Evolutionary conservation across 2,113 vertebrate genomes (phyloP).

Genomic region (Nothoprocta pentlandii): DNA sequence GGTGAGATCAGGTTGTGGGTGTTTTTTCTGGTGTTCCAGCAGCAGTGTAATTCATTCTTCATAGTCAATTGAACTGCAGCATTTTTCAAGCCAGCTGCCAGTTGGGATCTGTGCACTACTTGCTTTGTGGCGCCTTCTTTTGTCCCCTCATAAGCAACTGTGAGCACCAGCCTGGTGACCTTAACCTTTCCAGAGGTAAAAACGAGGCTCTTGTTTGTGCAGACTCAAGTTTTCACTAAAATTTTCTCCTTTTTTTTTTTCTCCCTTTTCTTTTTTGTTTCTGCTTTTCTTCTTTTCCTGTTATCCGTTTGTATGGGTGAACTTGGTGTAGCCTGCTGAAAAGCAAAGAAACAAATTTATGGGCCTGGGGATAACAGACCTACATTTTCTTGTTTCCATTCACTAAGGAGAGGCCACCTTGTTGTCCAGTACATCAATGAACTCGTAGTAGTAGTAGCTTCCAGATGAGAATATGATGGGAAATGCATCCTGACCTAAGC

Average conservation of each 20-base stretch:
- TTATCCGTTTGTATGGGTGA: not conserved
- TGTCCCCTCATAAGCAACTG: constrained; percentile 35
- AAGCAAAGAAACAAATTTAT: not conserved
- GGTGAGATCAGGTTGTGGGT: constrained; percentile 51
- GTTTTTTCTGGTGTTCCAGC: constrained; percentile 42
- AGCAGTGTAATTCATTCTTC: constrained; percentile 69
- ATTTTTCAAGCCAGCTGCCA: constrained; percentile 64
- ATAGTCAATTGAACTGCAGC: constrained; percentile 49
- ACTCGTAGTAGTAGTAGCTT: not conserved
- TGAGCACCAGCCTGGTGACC: constrained; percentile 16
- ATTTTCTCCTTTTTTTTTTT: not conserved
- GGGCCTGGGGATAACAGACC: not conserved
- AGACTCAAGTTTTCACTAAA: constrained; percentile 27
- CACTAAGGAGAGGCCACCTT: constrained; percentile 18
- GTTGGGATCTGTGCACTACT: constrained; percentile 9
- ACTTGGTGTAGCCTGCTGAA: not conserved
- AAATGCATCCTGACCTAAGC: not conserved
- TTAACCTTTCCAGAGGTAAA: constrained; percentile 60
- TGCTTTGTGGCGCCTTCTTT: constrained; percentile 59
- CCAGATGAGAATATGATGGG: not conserved
- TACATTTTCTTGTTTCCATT: not conserved
- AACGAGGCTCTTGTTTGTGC: constrained; percentile 43
- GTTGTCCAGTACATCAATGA: not conserved
- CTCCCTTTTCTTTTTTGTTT: not conserved
- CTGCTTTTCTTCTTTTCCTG: not conserved